These are phyloP conservation scores for Aegithalos caudatus DNA, from an alignment of 2,113 vertebrate species.

Conservation along the genomic window DNA sequence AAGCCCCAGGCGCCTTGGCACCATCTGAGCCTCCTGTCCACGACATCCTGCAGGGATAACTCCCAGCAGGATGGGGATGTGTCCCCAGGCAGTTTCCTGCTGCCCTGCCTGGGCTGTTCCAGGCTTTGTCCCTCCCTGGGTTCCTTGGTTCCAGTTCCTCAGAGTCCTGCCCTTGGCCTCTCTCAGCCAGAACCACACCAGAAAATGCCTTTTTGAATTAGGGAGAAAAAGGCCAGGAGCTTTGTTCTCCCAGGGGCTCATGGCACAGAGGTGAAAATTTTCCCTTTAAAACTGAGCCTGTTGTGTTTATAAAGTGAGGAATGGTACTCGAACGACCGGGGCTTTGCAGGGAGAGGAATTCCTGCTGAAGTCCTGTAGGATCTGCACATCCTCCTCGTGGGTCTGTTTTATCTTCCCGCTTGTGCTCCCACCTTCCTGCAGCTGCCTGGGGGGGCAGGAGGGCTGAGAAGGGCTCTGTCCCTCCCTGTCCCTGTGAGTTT, in stretches of 20 bases:
- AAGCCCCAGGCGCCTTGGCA: not conserved
- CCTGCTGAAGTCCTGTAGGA: accelerated
- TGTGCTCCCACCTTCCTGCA: not conserved
- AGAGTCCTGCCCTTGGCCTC: not conserved
- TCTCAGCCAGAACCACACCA: not conserved
- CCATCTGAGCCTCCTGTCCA: accelerated
- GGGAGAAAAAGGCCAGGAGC: not conserved
- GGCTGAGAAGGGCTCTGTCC: not conserved
- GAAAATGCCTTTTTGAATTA: not conserved
- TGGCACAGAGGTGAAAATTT: not conserved
- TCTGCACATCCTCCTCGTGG: not conserved
- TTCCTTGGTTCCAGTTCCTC: not conserved
- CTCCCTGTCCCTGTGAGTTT: not conserved
- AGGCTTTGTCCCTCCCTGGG: not conserved
- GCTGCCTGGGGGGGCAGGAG: not conserved
- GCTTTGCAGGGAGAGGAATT: not conserved
- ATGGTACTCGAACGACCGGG: too few relatives aligned
- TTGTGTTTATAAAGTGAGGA: not conserved
- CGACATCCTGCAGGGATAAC: not conserved
- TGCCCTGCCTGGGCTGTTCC: not conserved
- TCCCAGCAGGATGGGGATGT: accelerated
- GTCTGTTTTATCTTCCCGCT: not conserved
- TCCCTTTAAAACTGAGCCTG: not conserved
- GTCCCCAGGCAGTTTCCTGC: not conserved
- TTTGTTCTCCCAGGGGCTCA: not conserved